Evolutionary conservation across 2,888 invertebrate genomes (phyloP), one percentile per base, ranked within the genome.

Genomic region (Bugula neritina): DNA sequence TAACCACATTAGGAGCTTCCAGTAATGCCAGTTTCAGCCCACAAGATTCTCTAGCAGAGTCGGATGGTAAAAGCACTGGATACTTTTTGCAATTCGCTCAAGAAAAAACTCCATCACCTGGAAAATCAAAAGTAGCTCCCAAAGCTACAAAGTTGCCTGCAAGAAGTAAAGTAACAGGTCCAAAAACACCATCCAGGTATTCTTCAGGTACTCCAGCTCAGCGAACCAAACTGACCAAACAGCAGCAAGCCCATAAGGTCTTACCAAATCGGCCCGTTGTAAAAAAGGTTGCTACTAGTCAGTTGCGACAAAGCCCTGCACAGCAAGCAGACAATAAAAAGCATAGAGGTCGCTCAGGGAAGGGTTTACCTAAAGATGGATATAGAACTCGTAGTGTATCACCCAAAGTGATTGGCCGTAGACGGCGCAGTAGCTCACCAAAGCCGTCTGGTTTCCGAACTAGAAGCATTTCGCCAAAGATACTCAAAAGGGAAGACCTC

Each of bases 371-470:
- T 31, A 63, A n/a, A 31, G 63, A 63, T 29, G 63, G 63, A 25
- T 63, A 31, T n/a, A 63, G 63, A 63, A 63, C 63, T 29, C 63
- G 63, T n/a, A 63, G 63, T 63, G 63, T 63, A 31, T 63, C 63
- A 13, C 63, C 63, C 10, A 63, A 63, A 31, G 31, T 63, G 10
- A 43, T 43, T 17, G 43, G 43, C 5, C 17, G 5, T 43, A 5
- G 43, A 43, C 5, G 10, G 10, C 43, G 43, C 43, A 43, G 43
- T 43, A 17, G 5, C 17, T 43, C 43, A 43, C 43, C 43, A 5
- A 43, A 43, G 43, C 10, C 17, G 43, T 43, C 43, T 10, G 43
- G 43, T 43, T 43, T 43, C 17, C 43, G 43, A 43, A 43, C 43
- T 43, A 5, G 43, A 43, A 43, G 43, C 43, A 43, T 43, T 43